Base-by-base conservation (phyloP, 2,888 invertebrate genomes). In the Tipula unca region DNA sequence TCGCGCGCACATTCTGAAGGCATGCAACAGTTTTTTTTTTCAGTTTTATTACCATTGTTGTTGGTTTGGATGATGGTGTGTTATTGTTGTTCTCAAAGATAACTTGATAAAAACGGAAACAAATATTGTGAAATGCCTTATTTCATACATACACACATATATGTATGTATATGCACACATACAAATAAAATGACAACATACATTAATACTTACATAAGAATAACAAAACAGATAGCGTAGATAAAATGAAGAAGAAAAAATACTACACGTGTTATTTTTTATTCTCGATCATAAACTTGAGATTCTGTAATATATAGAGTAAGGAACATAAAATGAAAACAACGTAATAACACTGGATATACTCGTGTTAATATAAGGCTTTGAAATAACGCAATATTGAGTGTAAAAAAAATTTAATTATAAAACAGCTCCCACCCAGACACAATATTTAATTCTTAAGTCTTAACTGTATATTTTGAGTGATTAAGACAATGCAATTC, bases 21-120 rank as follows among this genome's bases (percentile, higher is more conserved):
- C 69, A 69, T 69, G 69, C 69, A 69, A 69, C 69, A 69, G 69
- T 69, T 42, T 48, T 69, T 69, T 69, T 25, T 69, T 69, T 69
- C 69, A 69, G 4, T 69, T 69, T 69, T 69, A 69, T 69, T 69
- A 10, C 69, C 69, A 69, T 69, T 69, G 69, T 69, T 6, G 17
- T 17, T 25, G 69, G 25, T 69, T 69, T 69, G 10, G 69, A 69
- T 69, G 69, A 69, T 69, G 69, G 69, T 69, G 69, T 69, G 69
- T 69, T 69, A 69, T 69, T 69, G 69, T 69, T 69, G 69, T 69
- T 69, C 25, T 69, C 69, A 25, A 25, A 25, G 69, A 69, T 69
- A 69, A 69, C 20, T 25, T 8, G 25, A 69, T 25, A 69, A 69
- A 48, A 69, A 69, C 69, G 69, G 69, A 69, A 69, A 69, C 69